Evolutionary conservation across 2,888 invertebrate genomes (phyloP), one percentile per base, ranked within the genome.

Genomic region (Drosophila infuscata): DNA sequence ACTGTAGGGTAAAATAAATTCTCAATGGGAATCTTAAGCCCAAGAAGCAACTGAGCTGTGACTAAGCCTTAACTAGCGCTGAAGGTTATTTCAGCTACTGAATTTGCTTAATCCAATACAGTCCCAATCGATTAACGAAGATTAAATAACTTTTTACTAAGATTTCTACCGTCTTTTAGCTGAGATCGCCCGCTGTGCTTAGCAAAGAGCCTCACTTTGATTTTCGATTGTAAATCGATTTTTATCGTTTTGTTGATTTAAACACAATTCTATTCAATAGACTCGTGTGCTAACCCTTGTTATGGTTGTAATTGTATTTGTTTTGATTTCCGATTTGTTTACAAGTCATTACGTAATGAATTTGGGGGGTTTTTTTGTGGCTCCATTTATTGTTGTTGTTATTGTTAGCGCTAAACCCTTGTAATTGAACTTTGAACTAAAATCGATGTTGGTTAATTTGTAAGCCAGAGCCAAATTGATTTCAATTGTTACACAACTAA

Each of bases 361-460:
- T 62, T 58, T 36, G 60, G 51, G 35, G 60, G 67, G 65, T 8
- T 4, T 43, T 58, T 67, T 71, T 12, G 32, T 17, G 36, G 20
- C 77, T 81, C 78, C 81, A 77, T 8, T 74, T 74, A 11, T 65
- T 79, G 59, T 56, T 67, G 48, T 51, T 68, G 52, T 43, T 38
- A 35, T 53, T 60, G 36, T 61, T 48, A 58, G 33, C 25, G n/a
- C 38, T 61, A 41, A 61, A 51, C 64, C 74, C 64, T 74, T 67
- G 71, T 70, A 77, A 77, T 74, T 85, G 81, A 82, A 77, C 84
- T 88, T 71, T 89, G 85, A 76, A 79, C 86, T 57, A 29, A 60
- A 66, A 36, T 46, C 59, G 43, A 46, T 64, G 66, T 70, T 67
- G 51, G 62, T 78, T 78, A 69, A 79, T 80, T 84, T 74, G 72